Conservation (phyloP, 1,140 invertebrate species). For the Capitella teleta region DNA sequence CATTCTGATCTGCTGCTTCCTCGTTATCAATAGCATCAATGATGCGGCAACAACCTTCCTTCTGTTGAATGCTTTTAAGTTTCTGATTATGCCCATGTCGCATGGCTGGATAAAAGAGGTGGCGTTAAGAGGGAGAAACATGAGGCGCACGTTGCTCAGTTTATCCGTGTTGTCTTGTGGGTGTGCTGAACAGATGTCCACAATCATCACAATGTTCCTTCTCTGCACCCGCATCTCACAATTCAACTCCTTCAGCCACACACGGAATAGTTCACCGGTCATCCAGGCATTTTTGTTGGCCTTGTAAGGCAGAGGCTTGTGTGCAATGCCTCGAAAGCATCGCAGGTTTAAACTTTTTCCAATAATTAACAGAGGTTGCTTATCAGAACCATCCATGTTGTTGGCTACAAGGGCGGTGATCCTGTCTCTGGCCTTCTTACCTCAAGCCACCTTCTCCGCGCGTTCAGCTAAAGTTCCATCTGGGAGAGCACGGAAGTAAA, state of each 20-base stretch:
- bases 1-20: too few relatives aligned
- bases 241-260: slow-evolving; percentile 15
- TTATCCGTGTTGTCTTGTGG: slow-evolving; percentile 9
- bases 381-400: slow-evolving; percentile 41
- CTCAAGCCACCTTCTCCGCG: too few relatives aligned
- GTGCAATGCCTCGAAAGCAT: slow-evolving; percentile 42
- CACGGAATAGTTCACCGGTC: slow-evolving; percentile 30
- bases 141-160: slow-evolving; percentile 11
- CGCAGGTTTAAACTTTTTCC: slow-evolving; percentile 42
- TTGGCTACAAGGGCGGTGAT: slow-evolving; percentile 39
- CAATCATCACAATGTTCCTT: slow-evolving; percentile 12
- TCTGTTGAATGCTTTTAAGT: too few relatives aligned
- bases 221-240: too few relatives aligned
- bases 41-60: too few relatives aligned
- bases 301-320: slow-evolving; percentile 33
- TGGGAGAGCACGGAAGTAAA: too few relatives aligned
- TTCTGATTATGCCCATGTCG: too few relatives aligned
- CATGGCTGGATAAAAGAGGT: too few relatives aligned
- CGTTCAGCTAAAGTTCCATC: too few relatives aligned
- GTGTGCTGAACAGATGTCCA: slow-evolving; percentile 16
- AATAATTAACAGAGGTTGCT: slow-evolving; percentile 41
- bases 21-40: too few relatives aligned
- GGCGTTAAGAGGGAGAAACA: too few relatives aligned
- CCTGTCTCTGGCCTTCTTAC: slow-evolving; percentile 42
- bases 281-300: slow-evolving; percentile 45